Percentiles rank a stretch among this genome's conserved stretches.
Conservation (phyloP, 2,797 vertebrate genomes). For the Oophaga sylvatica region DNA sequence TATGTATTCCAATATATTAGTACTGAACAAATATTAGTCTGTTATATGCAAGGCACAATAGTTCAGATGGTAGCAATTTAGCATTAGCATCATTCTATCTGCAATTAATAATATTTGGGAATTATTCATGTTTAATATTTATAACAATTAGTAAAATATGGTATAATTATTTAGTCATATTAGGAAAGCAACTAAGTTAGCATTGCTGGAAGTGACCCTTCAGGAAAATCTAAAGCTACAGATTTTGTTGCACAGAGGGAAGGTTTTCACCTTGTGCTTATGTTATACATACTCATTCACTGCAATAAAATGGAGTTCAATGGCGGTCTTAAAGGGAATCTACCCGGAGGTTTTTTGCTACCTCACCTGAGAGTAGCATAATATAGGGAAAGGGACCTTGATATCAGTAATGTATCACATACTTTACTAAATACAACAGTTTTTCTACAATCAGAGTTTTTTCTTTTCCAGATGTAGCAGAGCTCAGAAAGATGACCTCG, state of each 20-base stretch:
- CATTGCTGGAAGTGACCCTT: background rate
- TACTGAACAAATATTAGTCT: background rate
- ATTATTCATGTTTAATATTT: no score
- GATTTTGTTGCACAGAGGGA: background rate
- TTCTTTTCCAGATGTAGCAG: no score
- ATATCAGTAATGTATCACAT: no score
- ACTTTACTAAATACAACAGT: no score
- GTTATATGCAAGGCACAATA: background rate
- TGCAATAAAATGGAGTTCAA: background rate
- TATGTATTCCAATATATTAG: slow-evolving; percentile 7
- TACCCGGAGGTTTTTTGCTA: no score
- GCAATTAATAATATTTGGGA: no score
- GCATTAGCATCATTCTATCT: background rate
- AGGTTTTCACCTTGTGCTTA: background rate
- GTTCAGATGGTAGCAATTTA: background rate
- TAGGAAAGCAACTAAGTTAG: background rate
- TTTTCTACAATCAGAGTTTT: no score
- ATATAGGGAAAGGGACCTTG: no score
- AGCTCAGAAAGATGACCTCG: no score
- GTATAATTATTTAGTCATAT: background rate
- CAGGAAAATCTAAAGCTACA: background rate
- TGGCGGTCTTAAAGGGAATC: no score
- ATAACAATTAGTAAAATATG: no score
- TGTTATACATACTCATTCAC: background rate
- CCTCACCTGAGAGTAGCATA: no score